phyloP scores from a whole-genome alignment of 2,888 invertebrate species.

The Halictus quadricinctus region DNA sequence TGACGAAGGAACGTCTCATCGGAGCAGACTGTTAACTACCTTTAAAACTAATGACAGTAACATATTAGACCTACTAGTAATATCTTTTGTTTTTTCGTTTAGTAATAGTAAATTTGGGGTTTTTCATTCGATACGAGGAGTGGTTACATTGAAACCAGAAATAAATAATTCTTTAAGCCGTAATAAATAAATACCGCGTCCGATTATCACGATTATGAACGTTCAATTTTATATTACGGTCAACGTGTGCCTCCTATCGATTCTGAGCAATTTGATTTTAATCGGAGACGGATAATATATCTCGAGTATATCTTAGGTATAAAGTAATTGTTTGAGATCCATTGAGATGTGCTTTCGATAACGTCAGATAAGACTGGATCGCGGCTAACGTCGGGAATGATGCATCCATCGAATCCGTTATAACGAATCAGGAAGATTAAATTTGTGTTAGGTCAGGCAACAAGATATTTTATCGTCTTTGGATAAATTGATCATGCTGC shows the following conservation, averaged over 20 bases:
- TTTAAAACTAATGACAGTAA: neutral
- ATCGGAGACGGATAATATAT: neutral
- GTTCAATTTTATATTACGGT: neutral
- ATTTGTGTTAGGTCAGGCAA: neutral
- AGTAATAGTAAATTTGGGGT: neutral
- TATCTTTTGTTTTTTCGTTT: neutral
- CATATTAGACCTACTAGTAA: neutral
- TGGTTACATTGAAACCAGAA: neutral
- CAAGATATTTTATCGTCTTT: neutral
- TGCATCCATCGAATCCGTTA: neutral
- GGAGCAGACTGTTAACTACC: neutral
- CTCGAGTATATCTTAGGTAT: neutral
- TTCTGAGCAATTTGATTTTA: neutral
- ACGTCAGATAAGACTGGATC: neutral
- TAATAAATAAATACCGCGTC: neutral
- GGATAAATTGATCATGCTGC: neutral
- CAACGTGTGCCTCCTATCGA: neutral
- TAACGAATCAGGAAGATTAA: neutral
- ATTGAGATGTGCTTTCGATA: neutral
- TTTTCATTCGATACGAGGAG: neutral
- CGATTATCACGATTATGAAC: neutral
- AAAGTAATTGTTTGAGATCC: neutral
- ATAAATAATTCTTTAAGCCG: neutral
- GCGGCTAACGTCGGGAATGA: neutral
- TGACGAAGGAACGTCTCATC: constrained; percentile 19